These are phyloP conservation scores for Rhagoletis zephyria DNA, from an alignment of 1,140 invertebrate genomes.

Conservation along the genomic window DNA sequence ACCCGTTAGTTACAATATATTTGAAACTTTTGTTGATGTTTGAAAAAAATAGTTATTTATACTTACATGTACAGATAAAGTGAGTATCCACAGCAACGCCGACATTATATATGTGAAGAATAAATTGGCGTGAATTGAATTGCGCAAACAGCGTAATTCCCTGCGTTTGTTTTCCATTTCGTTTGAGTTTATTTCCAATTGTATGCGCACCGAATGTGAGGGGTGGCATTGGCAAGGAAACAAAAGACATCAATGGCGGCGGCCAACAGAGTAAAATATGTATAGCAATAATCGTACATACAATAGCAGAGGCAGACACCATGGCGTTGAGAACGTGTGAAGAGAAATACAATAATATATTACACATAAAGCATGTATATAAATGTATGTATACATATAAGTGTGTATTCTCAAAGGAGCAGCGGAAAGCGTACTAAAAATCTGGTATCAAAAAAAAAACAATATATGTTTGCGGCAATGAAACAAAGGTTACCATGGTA, in stretches of 20 bases:
- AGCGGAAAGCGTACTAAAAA: neutral
- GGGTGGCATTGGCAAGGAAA: neutral
- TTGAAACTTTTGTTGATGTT: neutral
- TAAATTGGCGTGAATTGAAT: conserved; percentile 81
- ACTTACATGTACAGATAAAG: conserved; percentile 70
- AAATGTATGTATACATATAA: neutral
- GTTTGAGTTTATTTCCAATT: neutral
- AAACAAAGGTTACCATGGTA: conserved; percentile 4
- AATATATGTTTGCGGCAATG: neutral
- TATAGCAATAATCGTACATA: neutral
- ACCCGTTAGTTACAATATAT: neutral
- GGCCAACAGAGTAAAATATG: neutral
- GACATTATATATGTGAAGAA: conserved; percentile 74
- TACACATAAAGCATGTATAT: neutral
- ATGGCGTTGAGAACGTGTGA: neutral
- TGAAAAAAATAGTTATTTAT: conserved; percentile 9
- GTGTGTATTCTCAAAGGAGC: neutral
- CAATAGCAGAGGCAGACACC: neutral
- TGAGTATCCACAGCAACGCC: conserved; percentile 71
- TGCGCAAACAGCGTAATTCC: conserved; percentile 90
- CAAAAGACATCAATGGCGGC: neutral
- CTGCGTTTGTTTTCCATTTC: conserved; percentile 75
- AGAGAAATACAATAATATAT: neutral
- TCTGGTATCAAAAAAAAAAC: neutral
- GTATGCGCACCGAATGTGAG: neutral